Evolutionary conservation across 2,888 invertebrate genomes (phyloP).

Genomic region (Hirtodrosophila cameraria): DNA sequence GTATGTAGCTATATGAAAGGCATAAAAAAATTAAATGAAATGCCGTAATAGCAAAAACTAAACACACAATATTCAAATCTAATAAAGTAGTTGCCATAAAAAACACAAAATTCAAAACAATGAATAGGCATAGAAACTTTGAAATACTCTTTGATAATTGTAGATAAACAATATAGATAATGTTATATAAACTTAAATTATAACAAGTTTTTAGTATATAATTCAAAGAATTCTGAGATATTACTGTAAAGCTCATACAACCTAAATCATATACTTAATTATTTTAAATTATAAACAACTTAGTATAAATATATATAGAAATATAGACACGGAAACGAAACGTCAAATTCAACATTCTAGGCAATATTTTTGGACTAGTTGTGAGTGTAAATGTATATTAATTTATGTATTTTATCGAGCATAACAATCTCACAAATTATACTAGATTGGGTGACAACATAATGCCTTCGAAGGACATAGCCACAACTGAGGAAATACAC

Average conservation of each 20-base stretch:
- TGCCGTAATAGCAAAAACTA: conserved; percentile 17
- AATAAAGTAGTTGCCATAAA: neutral
- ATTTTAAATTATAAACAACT: no score
- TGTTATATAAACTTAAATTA: no score
- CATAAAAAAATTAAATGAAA: conserved; percentile 42
- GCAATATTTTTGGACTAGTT: conserved; percentile 28
- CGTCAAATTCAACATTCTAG: conserved; percentile 32
- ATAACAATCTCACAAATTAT: conserved; percentile 38
- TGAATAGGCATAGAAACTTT: neutral
- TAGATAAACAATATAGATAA: conserved; percentile 6
- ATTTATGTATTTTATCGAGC: conserved; percentile 29
- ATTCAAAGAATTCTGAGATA: no score
- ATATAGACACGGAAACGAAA: conserved; percentile 5
- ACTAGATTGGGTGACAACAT: conserved; percentile 42
- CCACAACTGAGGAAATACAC: conserved; percentile 9
- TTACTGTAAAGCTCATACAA: no score
- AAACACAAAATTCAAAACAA: neutral
- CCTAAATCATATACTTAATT: neutral
- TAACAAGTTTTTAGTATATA: no score
- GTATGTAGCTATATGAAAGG: conserved; percentile 14
- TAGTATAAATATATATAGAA: neutral
- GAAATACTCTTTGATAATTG: neutral
- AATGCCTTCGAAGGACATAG: conserved; percentile 51
- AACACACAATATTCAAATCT: conserved; percentile 19
- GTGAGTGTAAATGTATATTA: conserved; percentile 33